Evolutionary conservation across 2,797 vertebrate genomes (phyloP).

Genomic region (Silurus lanzhouensis): DNA sequence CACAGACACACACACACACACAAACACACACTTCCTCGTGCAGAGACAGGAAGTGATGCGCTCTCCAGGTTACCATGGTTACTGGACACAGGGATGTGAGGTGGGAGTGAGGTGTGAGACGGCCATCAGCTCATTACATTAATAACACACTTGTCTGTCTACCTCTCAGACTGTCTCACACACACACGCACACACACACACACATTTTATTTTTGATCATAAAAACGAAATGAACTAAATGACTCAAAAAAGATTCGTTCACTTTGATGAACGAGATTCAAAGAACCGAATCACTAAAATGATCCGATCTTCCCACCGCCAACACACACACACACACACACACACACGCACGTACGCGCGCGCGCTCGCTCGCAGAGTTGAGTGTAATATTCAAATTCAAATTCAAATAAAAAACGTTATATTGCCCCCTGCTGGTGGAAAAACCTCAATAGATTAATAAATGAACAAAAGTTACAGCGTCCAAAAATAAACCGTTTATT

Average conservation of each 20-base stretch:
- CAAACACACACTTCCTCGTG: neutral
- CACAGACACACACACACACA: slow-evolving; percentile 7
- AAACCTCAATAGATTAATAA: neutral
- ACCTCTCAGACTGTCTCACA: neutral
- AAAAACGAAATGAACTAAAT: too few relatives aligned
- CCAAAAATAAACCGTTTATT: neutral
- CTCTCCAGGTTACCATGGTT: slow-evolving; percentile 2
- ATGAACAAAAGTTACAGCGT: neutral
- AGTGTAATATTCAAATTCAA: too few relatives aligned
- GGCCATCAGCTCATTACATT: neutral
- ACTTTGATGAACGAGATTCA: too few relatives aligned
- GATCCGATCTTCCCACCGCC: too few relatives aligned
- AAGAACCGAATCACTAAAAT: too few relatives aligned
- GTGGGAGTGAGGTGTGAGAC: neutral
- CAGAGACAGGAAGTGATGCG: slow-evolving; percentile 1
- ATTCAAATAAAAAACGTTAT: neutral
- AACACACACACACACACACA: slow-evolving; percentile 1
- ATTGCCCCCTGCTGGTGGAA: slow-evolving; percentile 5
- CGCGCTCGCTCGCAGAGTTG: neutral
- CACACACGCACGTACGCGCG: neutral
- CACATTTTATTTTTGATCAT: too few relatives aligned
- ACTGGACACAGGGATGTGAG: neutral
- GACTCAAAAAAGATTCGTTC: too few relatives aligned
- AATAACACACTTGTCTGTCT: slow-evolving; percentile 17
- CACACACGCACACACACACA: neutral